A percentile compares a stretch with the other conserved stretches of the same genome.
phyloP scores from a whole-genome alignment of 2,797 vertebrate genomes.

The Chanos chanos region DNA sequence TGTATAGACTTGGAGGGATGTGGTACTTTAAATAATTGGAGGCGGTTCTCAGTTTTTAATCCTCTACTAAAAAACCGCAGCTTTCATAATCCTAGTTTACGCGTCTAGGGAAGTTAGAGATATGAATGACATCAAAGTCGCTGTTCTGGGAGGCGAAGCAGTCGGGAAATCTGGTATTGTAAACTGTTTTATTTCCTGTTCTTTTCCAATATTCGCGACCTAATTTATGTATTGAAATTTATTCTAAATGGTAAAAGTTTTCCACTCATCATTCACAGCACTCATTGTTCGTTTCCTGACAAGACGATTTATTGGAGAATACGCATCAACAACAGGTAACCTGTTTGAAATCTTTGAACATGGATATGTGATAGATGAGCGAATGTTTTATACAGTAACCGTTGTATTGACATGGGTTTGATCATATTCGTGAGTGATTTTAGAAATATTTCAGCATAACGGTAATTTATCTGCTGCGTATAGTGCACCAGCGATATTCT shows the following conservation, averaged over 20 bases:
- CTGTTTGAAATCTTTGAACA: too few relatives aligned
- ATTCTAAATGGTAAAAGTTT: neutral
- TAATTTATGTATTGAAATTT: neutral
- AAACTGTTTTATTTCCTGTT: neutral
- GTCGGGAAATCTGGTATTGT: conserved; percentile 80
- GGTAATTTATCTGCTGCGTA: too few relatives aligned
- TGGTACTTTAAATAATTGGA: neutral
- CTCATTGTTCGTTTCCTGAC: conserved; percentile 83
- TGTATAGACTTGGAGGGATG: neutral
- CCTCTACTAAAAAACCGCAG: neutral
- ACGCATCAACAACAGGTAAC: conserved; percentile 81
- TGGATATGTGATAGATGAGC: too few relatives aligned
- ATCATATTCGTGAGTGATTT: too few relatives aligned
- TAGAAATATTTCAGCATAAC: too few relatives aligned
- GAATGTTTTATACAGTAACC: too few relatives aligned
- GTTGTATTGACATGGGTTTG: too few relatives aligned
- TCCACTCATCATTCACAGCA: conserved; percentile 58
- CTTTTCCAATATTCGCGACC: neutral
- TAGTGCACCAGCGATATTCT: too few relatives aligned
- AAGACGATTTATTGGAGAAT: conserved; percentile 82
- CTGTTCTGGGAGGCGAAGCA: conserved; percentile 75
- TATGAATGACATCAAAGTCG: conserved; percentile 78
- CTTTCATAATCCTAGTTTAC: neutral
- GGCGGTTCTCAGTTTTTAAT: neutral
- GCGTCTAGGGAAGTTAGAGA: neutral